These are phyloP conservation scores for Battus philenor DNA, from an alignment of 1,140 invertebrate genomes.

Conservation along the genomic window DNA sequence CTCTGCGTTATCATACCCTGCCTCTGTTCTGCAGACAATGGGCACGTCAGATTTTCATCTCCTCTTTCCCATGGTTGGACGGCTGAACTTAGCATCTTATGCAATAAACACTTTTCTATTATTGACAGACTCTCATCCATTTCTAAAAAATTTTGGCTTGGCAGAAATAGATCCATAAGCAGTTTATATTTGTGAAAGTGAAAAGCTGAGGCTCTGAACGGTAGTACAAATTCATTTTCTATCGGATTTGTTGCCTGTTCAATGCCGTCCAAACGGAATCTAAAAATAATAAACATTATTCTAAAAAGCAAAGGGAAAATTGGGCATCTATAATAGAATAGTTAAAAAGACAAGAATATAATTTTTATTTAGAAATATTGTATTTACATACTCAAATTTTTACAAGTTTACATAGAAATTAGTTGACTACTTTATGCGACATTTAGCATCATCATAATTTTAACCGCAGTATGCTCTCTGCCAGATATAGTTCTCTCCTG, in stretches of 20 bases:
- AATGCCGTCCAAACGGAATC: constrained; percentile 80
- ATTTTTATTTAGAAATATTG: no score
- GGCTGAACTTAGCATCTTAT: constrained; percentile 78
- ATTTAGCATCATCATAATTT: no score
- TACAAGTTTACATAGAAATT: no score
- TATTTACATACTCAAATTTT: no score
- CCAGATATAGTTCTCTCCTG: no score
- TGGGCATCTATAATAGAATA: no score
- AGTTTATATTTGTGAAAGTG: constrained; percentile 78
- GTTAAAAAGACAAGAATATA: no score
- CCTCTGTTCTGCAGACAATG: constrained; percentile 44
- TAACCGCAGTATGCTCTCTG: no score
- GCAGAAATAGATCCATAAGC: constrained; percentile 77
- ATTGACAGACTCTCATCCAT: constrained; percentile 62
- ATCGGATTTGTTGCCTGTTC: constrained; percentile 62
- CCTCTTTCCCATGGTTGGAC: constrained; percentile 74
- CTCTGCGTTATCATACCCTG: constrained; percentile 37
- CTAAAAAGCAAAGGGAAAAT: no score
- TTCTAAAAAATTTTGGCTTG: constrained; percentile 67
- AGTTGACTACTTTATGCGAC: no score
- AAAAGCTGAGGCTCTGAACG: constrained; percentile 77
- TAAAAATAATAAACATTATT: no score
- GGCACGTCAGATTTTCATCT: constrained; percentile 72
- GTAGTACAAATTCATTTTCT: constrained; percentile 72
- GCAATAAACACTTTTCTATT: constrained; percentile 77